Base-by-base conservation (phyloP, 2,113 vertebrate genomes). In the Pseudopipra pipra region DNA sequence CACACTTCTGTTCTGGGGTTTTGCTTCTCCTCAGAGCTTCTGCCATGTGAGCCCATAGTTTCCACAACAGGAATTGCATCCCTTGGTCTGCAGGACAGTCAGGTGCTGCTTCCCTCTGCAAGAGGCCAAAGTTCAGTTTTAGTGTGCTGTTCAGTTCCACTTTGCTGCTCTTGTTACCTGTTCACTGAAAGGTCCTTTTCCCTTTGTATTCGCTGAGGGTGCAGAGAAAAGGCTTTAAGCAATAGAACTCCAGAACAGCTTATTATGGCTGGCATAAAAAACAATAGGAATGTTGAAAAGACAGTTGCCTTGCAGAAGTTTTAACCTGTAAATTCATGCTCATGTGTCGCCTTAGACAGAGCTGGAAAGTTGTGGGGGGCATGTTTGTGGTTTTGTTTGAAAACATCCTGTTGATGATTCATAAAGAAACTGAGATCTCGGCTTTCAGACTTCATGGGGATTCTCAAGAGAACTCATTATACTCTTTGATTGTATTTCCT, bases 401-500 rank as follows among this genome's bases (percentile, higher is more conserved):
- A 93, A 87, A 83, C 75, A 90, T 87, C 44, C 66, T 93, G 62
- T 52, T 78, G 37, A 67, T 91, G 73, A 75, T 61, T 95, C 73
- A 55, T 68, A 55, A 77, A 88, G 70, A 77, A 52, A 39, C 19
- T 18, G 62, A 85, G 67, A 82, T 68, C 37, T 87, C 35, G 52
- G 73, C 35, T 94, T 93, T 87, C 59, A 91, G 39, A 31, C 21
- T 41, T 76, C 3, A 14, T 8, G 22, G 41, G 47, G 31, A 46
- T 33, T 86, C 67, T 90, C 0, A 2, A 68, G 30, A 92, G 31
- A 73, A 76, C 12, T 49, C 25, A 6, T 72, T 67, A 43, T 9
- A 24, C 12, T 75, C 41, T 58, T 66, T 52, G 54, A 37, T 37
- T n/a, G 2, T 56, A 39, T 88, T 90, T 88, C 37, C 19, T 67